These are phyloP conservation scores for Chloropsis cyanopogon DNA, from an alignment of 2,113 vertebrate genomes.

Conservation along the genomic window DNA sequence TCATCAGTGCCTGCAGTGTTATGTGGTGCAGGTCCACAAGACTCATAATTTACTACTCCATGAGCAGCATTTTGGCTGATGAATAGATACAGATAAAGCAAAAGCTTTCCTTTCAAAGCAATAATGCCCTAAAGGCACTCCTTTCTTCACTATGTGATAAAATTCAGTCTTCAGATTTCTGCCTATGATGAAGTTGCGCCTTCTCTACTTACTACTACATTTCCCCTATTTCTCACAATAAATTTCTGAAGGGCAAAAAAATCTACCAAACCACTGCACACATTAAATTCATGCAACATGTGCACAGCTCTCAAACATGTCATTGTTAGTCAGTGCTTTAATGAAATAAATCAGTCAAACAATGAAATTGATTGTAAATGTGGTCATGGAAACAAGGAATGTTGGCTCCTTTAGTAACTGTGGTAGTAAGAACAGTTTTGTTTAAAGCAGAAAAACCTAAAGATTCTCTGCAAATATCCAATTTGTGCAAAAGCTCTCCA, in stretches of 20 bases:
- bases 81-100: neutral
- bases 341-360: neutral
- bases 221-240: neutral
- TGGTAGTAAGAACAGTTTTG: neutral
- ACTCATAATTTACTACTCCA: neutral
- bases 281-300: neutral
- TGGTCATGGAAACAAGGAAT: neutral
- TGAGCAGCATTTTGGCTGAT: neutral
- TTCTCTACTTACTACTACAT: neutral
- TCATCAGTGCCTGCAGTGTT: neutral
- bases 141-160: neutral
- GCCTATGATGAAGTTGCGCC: neutral
- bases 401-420: neutral
- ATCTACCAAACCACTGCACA: fast-evolving
- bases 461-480: neutral
- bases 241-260: neutral
- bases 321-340: neutral
- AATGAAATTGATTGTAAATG: neutral
- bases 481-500: neutral
- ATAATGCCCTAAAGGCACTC: neutral
- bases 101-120: neutral
- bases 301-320: neutral
- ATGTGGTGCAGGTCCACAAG: neutral
- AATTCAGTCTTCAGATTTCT: neutral
- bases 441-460: neutral